Evolutionary conservation across 2,888 invertebrate genomes (phyloP), one percentile per base, ranked within the genome.

Genomic region (Xestoiulus laeticollis): DNA sequence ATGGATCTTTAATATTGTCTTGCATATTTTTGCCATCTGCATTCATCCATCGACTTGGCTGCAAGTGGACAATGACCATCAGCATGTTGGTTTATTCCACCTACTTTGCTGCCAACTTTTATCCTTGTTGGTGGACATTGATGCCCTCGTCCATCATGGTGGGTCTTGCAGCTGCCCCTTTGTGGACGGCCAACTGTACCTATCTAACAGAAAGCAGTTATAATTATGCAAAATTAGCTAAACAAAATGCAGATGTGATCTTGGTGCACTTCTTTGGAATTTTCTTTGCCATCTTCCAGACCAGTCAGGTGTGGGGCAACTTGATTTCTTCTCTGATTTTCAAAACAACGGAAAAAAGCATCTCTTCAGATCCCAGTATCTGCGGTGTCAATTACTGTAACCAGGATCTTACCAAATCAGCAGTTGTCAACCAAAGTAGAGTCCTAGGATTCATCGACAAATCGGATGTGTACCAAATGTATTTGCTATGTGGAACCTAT

Each of bases 111-210:
- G 95, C 98, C 82, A 99, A 99, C 93, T 96, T 99, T 91, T 96
- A 96, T 91, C 98, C 99, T 1, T 94, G 94, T 90, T 95, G 94
- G 89, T 91, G 90, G 88, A 97, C 89, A 10, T 14, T 89, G n/a
- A 85, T 89, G 16, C 89, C 89, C 30, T 43, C 98, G 59, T 98
- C 98, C 32, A 95, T 98, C 38, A 93, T 99, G n/a, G 94, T 98
- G 48, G 99, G 99, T 89, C 93, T 98, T 87, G 98, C 98, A 14
- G 99, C 98, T 2, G 98, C 98, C 0, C 98, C 98, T 85, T 96
- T 99, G 95, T 99, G 99, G 99, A 97, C 98, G 0, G 97, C 99
- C n/a, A 97, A 99, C 92, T 98, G 99, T 89, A 97, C 98, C 0
- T 99, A 99, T 92, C 94, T 99, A 89, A 99, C 99, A 19, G 97